Evolutionary conservation across 2,113 vertebrate species (phyloP).

Genomic region (Xyrauchen texanus): DNA sequence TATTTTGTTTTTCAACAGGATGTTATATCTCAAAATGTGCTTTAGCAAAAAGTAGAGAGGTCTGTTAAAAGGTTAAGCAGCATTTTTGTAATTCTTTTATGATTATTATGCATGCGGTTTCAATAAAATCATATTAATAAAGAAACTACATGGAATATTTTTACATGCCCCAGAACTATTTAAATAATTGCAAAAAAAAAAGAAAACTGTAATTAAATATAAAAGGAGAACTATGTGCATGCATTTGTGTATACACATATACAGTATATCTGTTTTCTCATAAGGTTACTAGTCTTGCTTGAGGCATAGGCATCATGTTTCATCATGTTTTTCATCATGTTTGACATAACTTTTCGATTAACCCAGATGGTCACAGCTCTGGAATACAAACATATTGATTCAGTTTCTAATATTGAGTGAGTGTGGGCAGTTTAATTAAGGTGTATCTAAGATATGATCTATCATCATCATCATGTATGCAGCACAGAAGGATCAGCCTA

Average conservation of each 20-base stretch:
- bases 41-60: no score
- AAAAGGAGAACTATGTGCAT: neutral
- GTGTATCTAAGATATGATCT: conserved; percentile 32
- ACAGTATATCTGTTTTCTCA: neutral
- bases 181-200: no score
- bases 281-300: neutral
- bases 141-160: no score
- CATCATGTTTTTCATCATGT: no score
- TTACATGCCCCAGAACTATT: no score
- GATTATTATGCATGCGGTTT: no score
- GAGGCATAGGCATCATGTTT: neutral
- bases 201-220: no score
- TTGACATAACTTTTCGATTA: conserved; percentile 10
- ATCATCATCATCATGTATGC: conserved; percentile 25
- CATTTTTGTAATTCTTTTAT: no score
- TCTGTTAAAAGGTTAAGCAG: no score
- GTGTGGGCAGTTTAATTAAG: conserved; percentile 32
- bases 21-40: no score
- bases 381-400: conserved; percentile 38
- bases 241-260: neutral
- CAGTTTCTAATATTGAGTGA: conserved; percentile 15
- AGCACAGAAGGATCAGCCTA: conserved; percentile 30
- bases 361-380: neutral
- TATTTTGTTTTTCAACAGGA: no score
- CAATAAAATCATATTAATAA: no score